These are phyloP conservation scores for Amniataba percoides DNA, from an alignment of 2,797 vertebrate genomes.

Conservation along the genomic window DNA sequence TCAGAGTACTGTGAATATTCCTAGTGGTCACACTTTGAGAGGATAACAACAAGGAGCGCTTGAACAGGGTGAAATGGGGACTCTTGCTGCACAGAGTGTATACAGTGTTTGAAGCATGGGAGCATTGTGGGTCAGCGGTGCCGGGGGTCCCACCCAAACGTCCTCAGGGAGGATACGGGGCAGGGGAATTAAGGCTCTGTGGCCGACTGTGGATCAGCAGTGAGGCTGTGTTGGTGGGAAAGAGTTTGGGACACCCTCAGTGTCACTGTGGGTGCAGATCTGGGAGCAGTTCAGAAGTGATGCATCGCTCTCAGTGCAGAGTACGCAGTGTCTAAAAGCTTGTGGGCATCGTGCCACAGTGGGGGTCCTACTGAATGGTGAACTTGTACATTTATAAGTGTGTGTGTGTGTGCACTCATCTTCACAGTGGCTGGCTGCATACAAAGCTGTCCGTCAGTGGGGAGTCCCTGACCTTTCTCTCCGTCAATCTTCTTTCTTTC, in stretches of 20 bases:
- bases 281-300: constrained; percentile 40
- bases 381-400: constrained; percentile 21
- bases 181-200: not conserved
- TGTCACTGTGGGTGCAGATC: not conserved
- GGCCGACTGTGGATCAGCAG: not conserved
- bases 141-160: not conserved
- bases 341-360: constrained; percentile 23
- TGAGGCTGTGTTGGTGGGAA: not conserved
- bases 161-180: not conserved
- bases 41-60: too few relatives aligned
- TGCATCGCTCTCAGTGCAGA: not conserved
- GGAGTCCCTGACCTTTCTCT: constrained; percentile 84
- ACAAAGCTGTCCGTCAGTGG: constrained; percentile 82
- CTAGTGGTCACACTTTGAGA: not conserved
- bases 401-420: constrained; percentile 33
- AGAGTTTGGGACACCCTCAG: not conserved
- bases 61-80: not conserved
- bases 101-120: not conserved
- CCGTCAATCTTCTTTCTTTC: constrained; percentile 65
- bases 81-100: not conserved
- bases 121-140: not conserved
- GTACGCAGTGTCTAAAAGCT: constrained; percentile 20
- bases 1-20: not conserved
- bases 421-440: constrained; percentile 76
- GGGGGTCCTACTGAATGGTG: not conserved